Percentiles rank a stretch among this genome's conserved stretches.
Evolutionary conservation across 2,888 invertebrate species (phyloP).

Genomic region (Dorcus parallelipipedus): DNA sequence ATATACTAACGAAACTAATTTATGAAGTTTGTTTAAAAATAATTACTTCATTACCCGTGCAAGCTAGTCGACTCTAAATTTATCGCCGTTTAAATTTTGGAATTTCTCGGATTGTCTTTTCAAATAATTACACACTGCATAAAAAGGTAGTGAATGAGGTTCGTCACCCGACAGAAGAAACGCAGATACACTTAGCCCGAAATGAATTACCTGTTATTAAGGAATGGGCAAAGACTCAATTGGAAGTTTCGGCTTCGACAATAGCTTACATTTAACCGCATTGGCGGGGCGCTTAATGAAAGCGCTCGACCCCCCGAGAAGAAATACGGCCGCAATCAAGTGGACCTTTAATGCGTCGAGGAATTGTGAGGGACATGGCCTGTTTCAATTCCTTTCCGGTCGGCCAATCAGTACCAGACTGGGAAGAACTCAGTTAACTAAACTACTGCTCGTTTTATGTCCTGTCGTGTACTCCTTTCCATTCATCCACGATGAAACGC

Average conservation of each 20-base stretch:
- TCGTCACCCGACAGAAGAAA: conserved; percentile 13
- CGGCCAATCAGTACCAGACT: conserved; percentile 40
- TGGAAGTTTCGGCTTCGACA: conserved; percentile 43
- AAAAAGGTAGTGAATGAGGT: neutral
- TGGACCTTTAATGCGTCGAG: conserved; percentile 46
- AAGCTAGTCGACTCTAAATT: too few species aligned
- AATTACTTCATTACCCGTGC: too few species aligned
- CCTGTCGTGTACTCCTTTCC: conserved; percentile 10
- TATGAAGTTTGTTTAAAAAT: too few species aligned
- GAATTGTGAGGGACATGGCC: conserved; percentile 45
- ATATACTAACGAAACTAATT: too few species aligned
- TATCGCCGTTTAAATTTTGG: too few species aligned
- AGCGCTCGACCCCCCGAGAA: conserved; percentile 41
- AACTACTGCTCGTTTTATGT: conserved; percentile 34
- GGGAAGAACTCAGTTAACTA: conserved; percentile 33
- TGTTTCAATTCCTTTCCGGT: conserved; percentile 45
- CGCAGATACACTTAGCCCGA: conserved; percentile 16
- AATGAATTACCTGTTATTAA: conserved; percentile 42
- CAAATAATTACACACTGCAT: too few species aligned
- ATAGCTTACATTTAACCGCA: conserved; percentile 44
- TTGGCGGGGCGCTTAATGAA: conserved; percentile 43
- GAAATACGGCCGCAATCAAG: conserved; percentile 49
- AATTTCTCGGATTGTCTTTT: too few species aligned
- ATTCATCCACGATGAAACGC: too few species aligned
- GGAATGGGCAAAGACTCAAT: conserved; percentile 41